These are phyloP conservation scores for Andricus curvator DNA, from an alignment of 2,888 invertebrate species.

Conservation along the genomic window DNA sequence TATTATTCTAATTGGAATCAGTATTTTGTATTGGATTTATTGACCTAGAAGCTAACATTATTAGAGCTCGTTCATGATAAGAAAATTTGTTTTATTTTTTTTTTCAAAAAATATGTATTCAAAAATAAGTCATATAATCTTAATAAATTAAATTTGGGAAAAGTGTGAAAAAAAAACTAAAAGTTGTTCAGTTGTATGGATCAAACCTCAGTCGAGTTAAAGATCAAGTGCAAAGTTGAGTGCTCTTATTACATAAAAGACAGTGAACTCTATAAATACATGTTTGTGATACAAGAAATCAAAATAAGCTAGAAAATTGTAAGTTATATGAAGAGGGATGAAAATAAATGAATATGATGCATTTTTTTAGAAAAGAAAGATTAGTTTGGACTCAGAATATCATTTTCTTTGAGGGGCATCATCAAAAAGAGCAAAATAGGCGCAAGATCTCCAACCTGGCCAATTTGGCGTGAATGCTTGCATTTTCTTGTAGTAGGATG, in stretches of 20 bases:
- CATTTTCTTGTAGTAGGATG: neutral
- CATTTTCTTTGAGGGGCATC: neutral
- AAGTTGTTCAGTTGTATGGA: neutral
- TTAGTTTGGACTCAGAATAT: neutral
- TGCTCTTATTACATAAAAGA: constrained; percentile 2
- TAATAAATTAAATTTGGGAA: no score
- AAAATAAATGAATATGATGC: neutral
- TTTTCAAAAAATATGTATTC: no score
- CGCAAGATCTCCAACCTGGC: constrained; percentile 24
- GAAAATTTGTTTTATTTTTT: no score
- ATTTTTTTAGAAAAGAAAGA: neutral
- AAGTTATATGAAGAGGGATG: neutral
- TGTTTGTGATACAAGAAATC: neutral
- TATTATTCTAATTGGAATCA: no score
- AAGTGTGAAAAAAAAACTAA: no score
- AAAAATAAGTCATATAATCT: no score
- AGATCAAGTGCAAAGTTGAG: constrained; percentile 19
- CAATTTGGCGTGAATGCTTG: neutral
- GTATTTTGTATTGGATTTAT: no score
- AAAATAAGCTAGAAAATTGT: neutral
- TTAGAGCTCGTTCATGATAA: no score
- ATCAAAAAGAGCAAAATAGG: neutral
- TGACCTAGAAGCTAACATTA: no score
- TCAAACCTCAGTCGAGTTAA: neutral
- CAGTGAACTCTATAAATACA: neutral